phyloP scores from a whole-genome alignment of 2,797 vertebrate genomes.

The Thripadectes ignobilis region DNA sequence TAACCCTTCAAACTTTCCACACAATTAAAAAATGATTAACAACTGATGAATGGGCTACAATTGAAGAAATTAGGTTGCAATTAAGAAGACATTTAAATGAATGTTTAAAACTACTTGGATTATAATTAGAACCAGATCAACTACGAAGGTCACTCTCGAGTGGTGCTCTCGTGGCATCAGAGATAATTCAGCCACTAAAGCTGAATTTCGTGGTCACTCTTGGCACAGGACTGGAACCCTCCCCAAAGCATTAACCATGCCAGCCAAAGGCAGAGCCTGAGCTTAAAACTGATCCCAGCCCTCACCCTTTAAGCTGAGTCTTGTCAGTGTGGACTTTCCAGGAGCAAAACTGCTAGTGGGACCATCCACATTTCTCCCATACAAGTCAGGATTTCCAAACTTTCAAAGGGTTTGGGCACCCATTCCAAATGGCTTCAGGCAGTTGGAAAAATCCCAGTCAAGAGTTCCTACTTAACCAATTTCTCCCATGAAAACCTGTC shows the following conservation, averaged over 20 bases:
- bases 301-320: background rate
- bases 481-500: background rate
- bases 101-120: constrained; percentile 64
- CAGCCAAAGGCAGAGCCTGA: background rate
- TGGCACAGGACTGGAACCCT: background rate
- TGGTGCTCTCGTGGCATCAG: constrained; percentile 5
- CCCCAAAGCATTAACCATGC: background rate
- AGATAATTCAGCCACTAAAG: constrained; percentile 27
- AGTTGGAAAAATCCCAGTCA: background rate
- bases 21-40: constrained; percentile 74
- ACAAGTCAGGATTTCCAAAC: background rate
- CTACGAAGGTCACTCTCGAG: constrained; percentile 25
- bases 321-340: background rate
- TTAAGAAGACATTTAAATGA: constrained; percentile 70
- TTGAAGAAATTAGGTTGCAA: constrained; percentile 69
- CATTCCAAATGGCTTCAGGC: background rate
- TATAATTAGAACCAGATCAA: constrained; percentile 68
- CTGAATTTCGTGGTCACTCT: background rate
- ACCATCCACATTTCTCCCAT: background rate
- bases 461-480: background rate
- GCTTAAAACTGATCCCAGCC: background rate
- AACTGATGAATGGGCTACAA: constrained; percentile 66
- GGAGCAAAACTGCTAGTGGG: background rate
- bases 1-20: constrained; percentile 71
- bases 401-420: background rate